Percentiles rank a stretch among this genome's conserved stretches.
Conservation (phyloP, 2,888 invertebrate species). For the Hemithea aestivaria region DNA sequence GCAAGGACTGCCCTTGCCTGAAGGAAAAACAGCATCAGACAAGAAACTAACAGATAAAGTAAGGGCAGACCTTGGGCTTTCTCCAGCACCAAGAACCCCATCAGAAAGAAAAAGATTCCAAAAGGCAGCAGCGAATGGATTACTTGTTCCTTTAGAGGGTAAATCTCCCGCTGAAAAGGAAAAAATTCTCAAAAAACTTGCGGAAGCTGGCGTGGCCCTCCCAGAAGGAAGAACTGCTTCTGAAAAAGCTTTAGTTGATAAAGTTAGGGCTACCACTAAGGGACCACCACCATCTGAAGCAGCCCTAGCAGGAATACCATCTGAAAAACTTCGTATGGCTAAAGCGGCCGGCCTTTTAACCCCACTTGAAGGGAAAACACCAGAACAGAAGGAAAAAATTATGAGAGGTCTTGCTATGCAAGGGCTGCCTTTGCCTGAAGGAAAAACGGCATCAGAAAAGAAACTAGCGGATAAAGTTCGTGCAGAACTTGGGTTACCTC, state of each 20-base stretch:
- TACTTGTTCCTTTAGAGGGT: conserved; percentile 39
- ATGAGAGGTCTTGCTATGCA: conserved; percentile 20
- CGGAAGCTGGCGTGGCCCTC: conserved; percentile 29
- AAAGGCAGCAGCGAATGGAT: conserved; percentile 33
- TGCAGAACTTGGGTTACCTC: conserved; percentile 24
- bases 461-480: conserved; percentile 23
- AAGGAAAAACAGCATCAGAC: conserved; percentile 31
- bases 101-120: conserved; percentile 31
- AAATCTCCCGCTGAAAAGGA: conserved; percentile 32
- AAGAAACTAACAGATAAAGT: conserved; percentile 27
- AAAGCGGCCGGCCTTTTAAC: conserved; percentile 31
- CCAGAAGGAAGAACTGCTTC: conserved; percentile 37
- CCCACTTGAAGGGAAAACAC: conserved; percentile 28
- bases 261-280: conserved; percentile 21
- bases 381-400: conserved; percentile 32
- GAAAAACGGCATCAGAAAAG: conserved; percentile 25
- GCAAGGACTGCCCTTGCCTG: conserved; percentile 23
- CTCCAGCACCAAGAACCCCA: conserved; percentile 26
- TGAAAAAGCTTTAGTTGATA: conserved; percentile 33
- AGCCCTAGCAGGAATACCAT: conserved; percentile 24
- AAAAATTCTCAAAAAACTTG: conserved; percentile 26
- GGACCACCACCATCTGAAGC: conserved; percentile 20
- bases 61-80: conserved; percentile 26
- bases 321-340: conserved; percentile 26
- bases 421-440: conserved; percentile 26